phyloP scores from a whole-genome alignment of 1,140 invertebrate genomes.

The Andricus grossulariae region DNA sequence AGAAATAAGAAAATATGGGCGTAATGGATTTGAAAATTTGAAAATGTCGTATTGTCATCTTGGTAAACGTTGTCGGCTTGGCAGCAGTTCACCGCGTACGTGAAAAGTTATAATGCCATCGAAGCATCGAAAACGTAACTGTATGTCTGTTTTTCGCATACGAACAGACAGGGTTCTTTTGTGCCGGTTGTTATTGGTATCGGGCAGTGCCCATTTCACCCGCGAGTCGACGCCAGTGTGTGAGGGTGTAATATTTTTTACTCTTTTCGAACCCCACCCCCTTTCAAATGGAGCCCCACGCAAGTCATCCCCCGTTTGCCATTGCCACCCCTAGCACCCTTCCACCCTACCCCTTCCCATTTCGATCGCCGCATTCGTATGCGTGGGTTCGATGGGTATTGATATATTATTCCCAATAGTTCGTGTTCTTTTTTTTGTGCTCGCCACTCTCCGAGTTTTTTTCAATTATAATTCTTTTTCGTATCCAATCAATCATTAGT shows the following conservation, averaged over 20 bases:
- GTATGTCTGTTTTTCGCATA: slow-evolving; percentile 58
- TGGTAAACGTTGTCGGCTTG: not conserved
- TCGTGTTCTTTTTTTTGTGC: slow-evolving; percentile 67
- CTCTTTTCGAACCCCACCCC: slow-evolving; percentile 64
- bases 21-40: not conserved
- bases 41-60: not conserved
- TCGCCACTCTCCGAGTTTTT: slow-evolving; percentile 70
- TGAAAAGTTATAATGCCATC: slow-evolving; percentile 65
- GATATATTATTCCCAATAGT: slow-evolving; percentile 77
- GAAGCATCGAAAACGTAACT: slow-evolving; percentile 45
- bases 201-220: slow-evolving; percentile 70
- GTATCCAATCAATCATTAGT: slow-evolving; percentile 78
- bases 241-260: slow-evolving; percentile 74
- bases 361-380: slow-evolving; percentile 72
- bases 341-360: slow-evolving; percentile 47
- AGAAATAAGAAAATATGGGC: not conserved
- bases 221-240: slow-evolving; percentile 67
- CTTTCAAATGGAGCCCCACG: slow-evolving; percentile 45
- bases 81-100: slow-evolving; percentile 41
- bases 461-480: slow-evolving; percentile 78
- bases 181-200: slow-evolving; percentile 69
- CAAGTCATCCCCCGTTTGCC: slow-evolving; percentile 54
- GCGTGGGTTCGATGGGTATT: slow-evolving; percentile 76
- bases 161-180: slow-evolving; percentile 67
- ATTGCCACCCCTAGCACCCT: slow-evolving; percentile 56